These are phyloP conservation scores for Melinaea marsaeus DNA, from an alignment of 2,888 invertebrate genomes.

Conservation along the genomic window DNA sequence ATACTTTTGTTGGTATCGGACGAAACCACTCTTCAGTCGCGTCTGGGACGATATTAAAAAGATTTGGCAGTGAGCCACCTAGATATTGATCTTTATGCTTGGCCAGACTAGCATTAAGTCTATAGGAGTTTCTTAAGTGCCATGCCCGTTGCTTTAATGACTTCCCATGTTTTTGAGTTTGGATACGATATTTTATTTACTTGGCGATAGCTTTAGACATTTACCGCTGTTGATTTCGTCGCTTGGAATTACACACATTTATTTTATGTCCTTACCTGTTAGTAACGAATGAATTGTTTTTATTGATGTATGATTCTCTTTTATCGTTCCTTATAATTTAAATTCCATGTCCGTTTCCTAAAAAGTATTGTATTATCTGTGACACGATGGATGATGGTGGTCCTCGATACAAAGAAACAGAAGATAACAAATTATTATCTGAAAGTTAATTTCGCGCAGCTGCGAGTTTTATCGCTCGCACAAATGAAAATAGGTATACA, in stretches of 20 bases:
- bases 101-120: conserved; percentile 57
- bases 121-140: conserved; percentile 69
- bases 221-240: conserved; percentile 52
- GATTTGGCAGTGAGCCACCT: conserved; percentile 74
- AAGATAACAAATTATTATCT: conserved; percentile 26
- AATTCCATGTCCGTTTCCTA: conserved; percentile 36
- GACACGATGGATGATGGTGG: conserved; percentile 44
- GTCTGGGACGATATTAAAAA: conserved; percentile 75
- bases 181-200: conserved; percentile 62
- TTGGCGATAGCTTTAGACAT: conserved; percentile 52
- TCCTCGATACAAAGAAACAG: conserved; percentile 35
- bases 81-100: conserved; percentile 77
- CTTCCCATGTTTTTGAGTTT: conserved; percentile 72
- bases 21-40: conserved; percentile 69
- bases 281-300: conserved; percentile 37
- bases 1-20: conserved; percentile 75
- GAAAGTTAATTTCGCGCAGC: conserved; percentile 56
- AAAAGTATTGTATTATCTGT: conserved; percentile 39
- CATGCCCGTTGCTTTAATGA: conserved; percentile 71
- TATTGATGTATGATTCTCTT: conserved; percentile 43
- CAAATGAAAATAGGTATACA: conserved; percentile 46
- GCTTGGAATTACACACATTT: conserved; percentile 40
- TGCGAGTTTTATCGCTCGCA: conserved; percentile 56
- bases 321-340: conserved; percentile 39
- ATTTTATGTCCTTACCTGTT: conserved; percentile 39